A percentile compares a stretch with the other conserved stretches of the same genome.
phyloP scores from a whole-genome alignment of 1,140 invertebrate species.

The Ceratosolen solmsi region DNA sequence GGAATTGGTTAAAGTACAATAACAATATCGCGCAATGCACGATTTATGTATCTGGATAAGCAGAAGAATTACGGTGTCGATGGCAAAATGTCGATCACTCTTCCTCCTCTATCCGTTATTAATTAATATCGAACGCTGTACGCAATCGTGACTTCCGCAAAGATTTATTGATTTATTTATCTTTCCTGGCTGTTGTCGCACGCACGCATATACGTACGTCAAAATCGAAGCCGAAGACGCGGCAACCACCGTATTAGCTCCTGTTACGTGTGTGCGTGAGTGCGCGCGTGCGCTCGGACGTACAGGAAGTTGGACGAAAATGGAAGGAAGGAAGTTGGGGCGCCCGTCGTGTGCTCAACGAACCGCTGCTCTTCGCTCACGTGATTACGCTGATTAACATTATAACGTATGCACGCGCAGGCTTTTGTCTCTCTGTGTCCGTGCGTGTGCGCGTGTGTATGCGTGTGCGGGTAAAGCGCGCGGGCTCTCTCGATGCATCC shows the following conservation, averaged over 20 bases:
- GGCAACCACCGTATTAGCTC: background rate
- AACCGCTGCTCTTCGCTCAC: conserved; percentile 49
- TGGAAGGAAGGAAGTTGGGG: conserved; percentile 59
- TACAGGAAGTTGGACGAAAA: conserved; percentile 58
- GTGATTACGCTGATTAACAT: conserved; percentile 47
- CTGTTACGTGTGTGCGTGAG: no score
- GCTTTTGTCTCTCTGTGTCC: background rate
- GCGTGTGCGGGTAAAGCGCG: no score
- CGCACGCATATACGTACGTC: background rate
- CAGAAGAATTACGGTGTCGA: background rate
- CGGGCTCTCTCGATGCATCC: background rate
- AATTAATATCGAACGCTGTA: conserved; percentile 10
- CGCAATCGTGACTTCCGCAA: conserved; percentile 47
- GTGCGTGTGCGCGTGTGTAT: background rate
- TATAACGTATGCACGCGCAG: background rate
- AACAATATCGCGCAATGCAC: background rate
- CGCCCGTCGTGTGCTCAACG: conserved; percentile 53
- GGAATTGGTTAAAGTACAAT: background rate
- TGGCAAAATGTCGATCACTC: background rate
- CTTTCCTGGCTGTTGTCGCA: conserved; percentile 41
- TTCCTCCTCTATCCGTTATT: conserved; percentile 1
- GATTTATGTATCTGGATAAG: background rate
- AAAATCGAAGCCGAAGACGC: conserved; percentile 11
- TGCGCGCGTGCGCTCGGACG: no score
- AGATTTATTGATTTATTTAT: conserved; percentile 57